A percentile compares a stretch with the other conserved stretches of the same genome.
These are phyloP conservation scores for Theristicus caerulescens DNA, from an alignment of 2,113 vertebrate species.

Conservation along the genomic window DNA sequence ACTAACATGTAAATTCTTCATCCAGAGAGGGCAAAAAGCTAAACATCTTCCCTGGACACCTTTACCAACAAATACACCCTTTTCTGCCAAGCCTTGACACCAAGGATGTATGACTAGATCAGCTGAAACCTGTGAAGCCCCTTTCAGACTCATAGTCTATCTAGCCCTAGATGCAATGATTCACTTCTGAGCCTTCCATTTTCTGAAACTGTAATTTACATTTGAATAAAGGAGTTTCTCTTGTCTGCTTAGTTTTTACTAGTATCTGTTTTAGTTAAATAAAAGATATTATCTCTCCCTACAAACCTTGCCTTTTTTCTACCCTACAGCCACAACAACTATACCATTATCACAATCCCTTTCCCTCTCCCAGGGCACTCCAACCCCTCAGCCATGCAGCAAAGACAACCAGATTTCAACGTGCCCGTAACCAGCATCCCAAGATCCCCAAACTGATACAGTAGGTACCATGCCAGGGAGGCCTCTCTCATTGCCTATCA, in stretches of 20 bases:
- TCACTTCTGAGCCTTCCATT: not conserved
- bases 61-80: not conserved
- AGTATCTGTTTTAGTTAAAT: not conserved
- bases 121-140: not conserved
- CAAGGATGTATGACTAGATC: rapidly evolving
- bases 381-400: not conserved
- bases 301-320: not conserved
- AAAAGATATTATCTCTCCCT: not conserved
- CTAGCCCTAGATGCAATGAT: not conserved
- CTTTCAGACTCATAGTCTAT: not conserved
- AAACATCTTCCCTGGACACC: not conserved
- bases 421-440: not conserved
- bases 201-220: not conserved
- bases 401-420: not conserved
- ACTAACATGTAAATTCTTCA: not conserved
- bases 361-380: not conserved
- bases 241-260: not conserved
- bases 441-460: not conserved
- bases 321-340: not conserved
- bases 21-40: not conserved
- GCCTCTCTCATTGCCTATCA: not conserved
- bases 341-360: not conserved
- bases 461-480: not conserved
- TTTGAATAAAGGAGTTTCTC: not conserved
- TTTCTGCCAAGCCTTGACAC: not conserved